phyloP scores from a whole-genome alignment of 2,113 vertebrate genomes.

The Hyperoodon ampullatus region DNA sequence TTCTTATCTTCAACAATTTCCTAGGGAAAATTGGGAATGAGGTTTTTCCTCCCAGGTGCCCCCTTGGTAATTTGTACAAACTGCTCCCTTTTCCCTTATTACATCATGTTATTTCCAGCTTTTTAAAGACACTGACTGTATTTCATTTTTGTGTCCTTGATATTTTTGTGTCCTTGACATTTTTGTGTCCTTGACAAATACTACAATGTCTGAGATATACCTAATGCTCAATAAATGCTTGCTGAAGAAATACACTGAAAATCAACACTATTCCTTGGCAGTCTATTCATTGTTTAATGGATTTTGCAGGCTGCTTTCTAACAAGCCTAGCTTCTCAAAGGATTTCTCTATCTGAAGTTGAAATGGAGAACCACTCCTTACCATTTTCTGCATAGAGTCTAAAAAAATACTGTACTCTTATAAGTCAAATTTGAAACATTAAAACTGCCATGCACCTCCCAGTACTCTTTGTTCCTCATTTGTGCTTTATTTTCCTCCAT shows the following conservation, averaged over 20 bases:
- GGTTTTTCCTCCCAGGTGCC: not conserved
- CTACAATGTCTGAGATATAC: not conserved
- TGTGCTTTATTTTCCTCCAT: not conserved
- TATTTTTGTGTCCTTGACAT: slow-evolving; percentile 19
- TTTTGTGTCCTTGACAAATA: slow-evolving; percentile 20
- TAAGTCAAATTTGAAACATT: not conserved
- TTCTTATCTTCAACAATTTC: not conserved
- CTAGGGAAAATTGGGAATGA: not conserved
- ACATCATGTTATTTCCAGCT: not conserved
- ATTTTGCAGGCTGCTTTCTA: not conserved
- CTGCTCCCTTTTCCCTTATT: not conserved
- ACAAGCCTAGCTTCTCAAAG: not conserved
- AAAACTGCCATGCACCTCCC: not conserved
- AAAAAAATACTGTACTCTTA: not conserved
- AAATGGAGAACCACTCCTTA: slow-evolving; percentile 22
- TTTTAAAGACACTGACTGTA: not conserved
- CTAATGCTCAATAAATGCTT: not conserved
- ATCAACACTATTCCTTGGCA: not conserved
- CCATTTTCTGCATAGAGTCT: not conserved
- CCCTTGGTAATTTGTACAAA: not conserved
- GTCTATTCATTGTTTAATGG: not conserved
- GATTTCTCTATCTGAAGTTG: not conserved
- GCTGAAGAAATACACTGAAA: not conserved
- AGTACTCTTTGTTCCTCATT: not conserved
- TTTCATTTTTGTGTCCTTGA: not conserved